phyloP scores from a whole-genome alignment of 2,888 invertebrate species.

The Colletes collaris region DNA sequence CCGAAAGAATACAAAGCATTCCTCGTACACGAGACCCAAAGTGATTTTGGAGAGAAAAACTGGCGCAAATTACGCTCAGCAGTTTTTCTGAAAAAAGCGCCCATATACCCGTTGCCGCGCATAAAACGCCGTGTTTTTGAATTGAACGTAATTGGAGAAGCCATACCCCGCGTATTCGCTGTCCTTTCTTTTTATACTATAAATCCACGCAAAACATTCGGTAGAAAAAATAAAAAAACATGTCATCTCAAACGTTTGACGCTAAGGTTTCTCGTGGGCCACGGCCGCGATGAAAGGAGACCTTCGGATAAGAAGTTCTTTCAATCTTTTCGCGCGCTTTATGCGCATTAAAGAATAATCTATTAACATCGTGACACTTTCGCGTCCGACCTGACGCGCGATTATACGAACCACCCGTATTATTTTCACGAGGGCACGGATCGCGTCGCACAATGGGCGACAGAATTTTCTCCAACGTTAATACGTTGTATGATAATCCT shows the following conservation, averaged over 20 bases:
- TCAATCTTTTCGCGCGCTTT: constrained; percentile 27
- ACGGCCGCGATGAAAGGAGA: constrained; percentile 16
- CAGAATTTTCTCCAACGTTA: constrained; percentile 12
- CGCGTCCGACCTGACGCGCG: neutral
- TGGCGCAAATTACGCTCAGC: constrained; percentile 55
- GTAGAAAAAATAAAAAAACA: neutral
- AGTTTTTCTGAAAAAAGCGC: constrained; percentile 51
- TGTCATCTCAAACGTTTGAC: constrained; percentile 29
- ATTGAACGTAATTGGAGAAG: constrained; percentile 46
- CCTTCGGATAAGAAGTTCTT: constrained; percentile 17
- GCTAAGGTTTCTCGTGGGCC: neutral
- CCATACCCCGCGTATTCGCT: constrained; percentile 31
- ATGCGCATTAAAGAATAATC: constrained; percentile 21
- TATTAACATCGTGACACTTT: neutral
- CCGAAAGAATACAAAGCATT: constrained; percentile 44
- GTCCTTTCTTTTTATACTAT: constrained; percentile 14
- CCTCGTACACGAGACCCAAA: constrained; percentile 41
- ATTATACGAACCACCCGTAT: neutral
- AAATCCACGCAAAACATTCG: constrained; percentile 31
- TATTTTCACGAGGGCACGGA: neutral
- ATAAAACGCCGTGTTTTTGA: constrained; percentile 43
- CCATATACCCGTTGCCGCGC: constrained; percentile 30
- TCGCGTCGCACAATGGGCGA: constrained; percentile 15
- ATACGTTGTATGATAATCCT: constrained; percentile 39
- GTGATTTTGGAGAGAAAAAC: constrained; percentile 47